Evolutionary conservation across 2,888 invertebrate species (phyloP), one percentile per base, ranked within the genome.

Genomic region (Conchocele bisecta): DNA sequence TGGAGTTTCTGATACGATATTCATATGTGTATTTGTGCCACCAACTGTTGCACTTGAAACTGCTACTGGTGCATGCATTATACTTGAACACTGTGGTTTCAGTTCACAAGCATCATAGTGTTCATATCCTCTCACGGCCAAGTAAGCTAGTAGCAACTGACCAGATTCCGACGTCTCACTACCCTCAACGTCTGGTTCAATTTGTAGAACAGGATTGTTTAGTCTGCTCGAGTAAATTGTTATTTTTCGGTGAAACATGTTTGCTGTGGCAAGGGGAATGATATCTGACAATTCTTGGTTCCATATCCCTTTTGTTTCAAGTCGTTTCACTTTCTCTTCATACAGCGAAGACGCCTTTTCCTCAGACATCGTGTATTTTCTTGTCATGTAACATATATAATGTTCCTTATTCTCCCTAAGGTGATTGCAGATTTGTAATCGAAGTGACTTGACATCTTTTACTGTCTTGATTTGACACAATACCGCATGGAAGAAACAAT

Each of bases 251-350:
- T 26, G 28, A 4, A 61, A 37, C 7, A 24, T 24, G 42, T 61
- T 50, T 28, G 61, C 61, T 15, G 51, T 41, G 28, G 51, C 41
- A 5, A 61, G 22, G 15, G 61, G 61, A 9, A 61, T 29, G 26
- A 61, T 31, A 61, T 61, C 61, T 20, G 63, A 53, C 53, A 63
- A n/a, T 28, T 63, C 42, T 33, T 17, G 15, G 35, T 63, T 44
- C 53, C 63, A 63, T 11, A 63, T 53, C 13, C 63, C 63, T 17
- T 63, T 44, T 24, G 53, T 5, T 39, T 26, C 15, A 15, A 58
- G 17, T 7, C 35, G 20, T 3, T 9, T 15, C 13, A 58, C 22
- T 41, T 41, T 44, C 17, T 31, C 22, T 3, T 13, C 20, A 29
- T 46, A 58, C 46, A 28, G 3, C 17, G 17, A 20, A 2, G 58